Evolutionary conservation across 2,113 vertebrate genomes (phyloP).

Genomic region (Alethe castanea): DNA sequence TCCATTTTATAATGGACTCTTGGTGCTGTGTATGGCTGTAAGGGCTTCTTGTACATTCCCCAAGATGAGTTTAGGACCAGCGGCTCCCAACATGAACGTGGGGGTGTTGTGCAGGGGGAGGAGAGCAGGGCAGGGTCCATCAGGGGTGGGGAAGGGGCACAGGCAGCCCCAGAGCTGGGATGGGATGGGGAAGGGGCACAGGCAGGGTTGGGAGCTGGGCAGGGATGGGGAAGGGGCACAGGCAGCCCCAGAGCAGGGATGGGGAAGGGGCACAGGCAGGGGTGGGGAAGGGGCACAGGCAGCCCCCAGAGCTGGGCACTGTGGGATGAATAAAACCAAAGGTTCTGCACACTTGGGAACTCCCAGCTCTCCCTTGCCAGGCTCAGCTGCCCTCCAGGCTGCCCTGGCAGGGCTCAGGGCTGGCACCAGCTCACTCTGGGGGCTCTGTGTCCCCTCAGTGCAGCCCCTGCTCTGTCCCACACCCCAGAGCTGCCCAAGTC

Average conservation of each 20-base stretch:
- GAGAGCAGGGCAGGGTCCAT: background rate
- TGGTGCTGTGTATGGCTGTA: background rate
- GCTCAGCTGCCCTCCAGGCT: background rate
- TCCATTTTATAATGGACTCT: background rate
- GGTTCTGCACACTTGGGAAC: background rate
- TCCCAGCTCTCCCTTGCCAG: background rate
- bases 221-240: background rate
- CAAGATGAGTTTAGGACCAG: background rate
- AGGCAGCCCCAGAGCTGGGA: background rate
- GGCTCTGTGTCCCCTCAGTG: accelerated
- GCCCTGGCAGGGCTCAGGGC: background rate
- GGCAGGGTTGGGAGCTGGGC: background rate
- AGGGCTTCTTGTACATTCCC: background rate
- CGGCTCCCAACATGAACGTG: background rate
- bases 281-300: background rate
- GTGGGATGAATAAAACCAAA: background rate
- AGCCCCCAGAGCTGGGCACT: background rate
- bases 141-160: background rate
- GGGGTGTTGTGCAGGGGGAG: background rate
- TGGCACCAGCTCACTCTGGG: background rate
- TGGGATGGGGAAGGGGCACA: background rate
- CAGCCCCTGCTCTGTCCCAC: background rate
- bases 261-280: background rate
- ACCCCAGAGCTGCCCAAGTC: background rate
- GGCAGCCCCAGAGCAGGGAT: too few species aligned